Evolutionary conservation across 1,140 invertebrate species (phyloP), one percentile per base, ranked within the genome.

Genomic region (Plodia interpunctella): DNA sequence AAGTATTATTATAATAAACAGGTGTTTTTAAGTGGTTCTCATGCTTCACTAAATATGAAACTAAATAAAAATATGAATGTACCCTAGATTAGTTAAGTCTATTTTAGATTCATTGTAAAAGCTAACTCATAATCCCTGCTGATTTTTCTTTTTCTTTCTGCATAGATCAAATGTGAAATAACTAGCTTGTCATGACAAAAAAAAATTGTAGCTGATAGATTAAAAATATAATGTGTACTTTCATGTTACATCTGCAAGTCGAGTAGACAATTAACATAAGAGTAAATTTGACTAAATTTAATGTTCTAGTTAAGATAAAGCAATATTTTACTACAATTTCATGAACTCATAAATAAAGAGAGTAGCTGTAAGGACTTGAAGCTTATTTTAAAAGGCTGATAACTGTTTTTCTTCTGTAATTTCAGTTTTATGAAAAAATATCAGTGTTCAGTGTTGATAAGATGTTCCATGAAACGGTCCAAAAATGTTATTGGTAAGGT

Each of bases 271-370:
- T 5, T 32, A 32, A 25, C 19, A 25, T 53, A 13, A 13, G 51
- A 53, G 15, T 51, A 51, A 51, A 51, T 1, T 44, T 5, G 21
- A 53, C 51, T 32, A 20, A 19, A 51, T 51, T 20, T 25, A 53
- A 25, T 10, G 25, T 15, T 38, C 30, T 51, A 63, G 44, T 1
- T 59, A 59, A 55, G 53, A 55, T 53, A 56, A 59, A 63, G 57
- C 52, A 55, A 59, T 59, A 62, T 62, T 62, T 59, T 63, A 63
- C 30, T 59, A 63, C 56, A 63, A 49, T 49, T 35, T 32, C 17
- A 38, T 55, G 32, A 25, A 25, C 21, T 55, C 9, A 44, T 51
- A 20, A 20, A 51, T 20, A 20, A 25, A 51, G 18, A 49, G 9
- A 21, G 0, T 44, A 44, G 38, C 15, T 44, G n/a, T 44, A 44